These are phyloP conservation scores for Pammene aurita DNA, from an alignment of 2,888 invertebrate genomes.

Conservation along the genomic window DNA sequence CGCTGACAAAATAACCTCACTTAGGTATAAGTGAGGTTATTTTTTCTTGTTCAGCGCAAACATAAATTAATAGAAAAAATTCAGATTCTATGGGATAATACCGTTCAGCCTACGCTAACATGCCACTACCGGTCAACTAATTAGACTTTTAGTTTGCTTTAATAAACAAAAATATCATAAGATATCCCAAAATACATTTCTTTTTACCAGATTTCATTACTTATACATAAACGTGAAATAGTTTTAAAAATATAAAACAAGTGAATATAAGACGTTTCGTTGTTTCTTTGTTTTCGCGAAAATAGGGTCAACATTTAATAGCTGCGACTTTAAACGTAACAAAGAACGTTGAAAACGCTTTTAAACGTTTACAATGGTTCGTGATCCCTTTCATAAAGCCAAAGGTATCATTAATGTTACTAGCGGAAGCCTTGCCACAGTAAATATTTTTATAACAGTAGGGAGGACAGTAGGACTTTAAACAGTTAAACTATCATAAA, in stretches of 20 bases:
- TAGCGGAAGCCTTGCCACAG: conserved; percentile 30
- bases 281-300: conserved; percentile 18
- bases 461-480: not conserved
- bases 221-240: not conserved
- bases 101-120: too few species aligned
- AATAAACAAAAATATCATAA: too few species aligned
- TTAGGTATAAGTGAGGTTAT: too few species aligned
- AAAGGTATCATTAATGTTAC: conserved; percentile 40
- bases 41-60: too few species aligned
- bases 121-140: too few species aligned
- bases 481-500: too few species aligned
- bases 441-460: conserved; percentile 10
- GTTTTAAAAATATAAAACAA: not conserved
- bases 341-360: conserved; percentile 35
- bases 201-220: too few species aligned
- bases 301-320: conserved; percentile 8
- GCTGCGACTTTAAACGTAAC: conserved; percentile 28
- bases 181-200: too few species aligned
- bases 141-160: too few species aligned
- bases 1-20: too few species aligned
- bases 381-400: conserved; percentile 39
- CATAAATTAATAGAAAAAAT: too few species aligned
- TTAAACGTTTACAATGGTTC: conserved; percentile 33
- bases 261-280: not conserved
- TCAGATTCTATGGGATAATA: too few species aligned